Evolutionary conservation across 92 coral and sea anemone species (phyloP).

Genomic region (Zoanthus sansibaricus): DNA sequence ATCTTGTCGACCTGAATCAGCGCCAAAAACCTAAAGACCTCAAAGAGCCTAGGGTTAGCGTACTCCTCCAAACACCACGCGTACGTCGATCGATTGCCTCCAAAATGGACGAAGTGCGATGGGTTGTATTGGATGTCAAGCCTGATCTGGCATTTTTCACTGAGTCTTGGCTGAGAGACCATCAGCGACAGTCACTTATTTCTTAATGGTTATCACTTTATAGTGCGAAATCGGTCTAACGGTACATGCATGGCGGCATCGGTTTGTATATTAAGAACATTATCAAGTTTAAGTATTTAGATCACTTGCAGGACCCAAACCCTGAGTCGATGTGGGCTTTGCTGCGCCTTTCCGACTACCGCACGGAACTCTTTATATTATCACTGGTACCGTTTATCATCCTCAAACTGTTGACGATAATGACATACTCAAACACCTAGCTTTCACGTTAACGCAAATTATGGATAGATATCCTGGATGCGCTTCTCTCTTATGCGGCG

Average conservation of each 20-base stretch:
- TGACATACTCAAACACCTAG: too few relatives aligned
- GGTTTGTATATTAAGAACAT: not conserved
- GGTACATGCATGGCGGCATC: too few relatives aligned
- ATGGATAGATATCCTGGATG: too few relatives aligned
- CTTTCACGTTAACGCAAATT: too few relatives aligned
- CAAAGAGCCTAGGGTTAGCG: not conserved
- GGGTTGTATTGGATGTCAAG: slow-evolving; percentile 11
- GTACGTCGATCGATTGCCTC: not conserved
- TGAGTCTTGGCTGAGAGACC: slow-evolving; percentile 19
- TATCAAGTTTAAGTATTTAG: not conserved
- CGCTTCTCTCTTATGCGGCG: too few relatives aligned
- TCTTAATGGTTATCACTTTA: not conserved
- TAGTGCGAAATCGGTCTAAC: not conserved
- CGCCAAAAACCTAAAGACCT: not conserved
- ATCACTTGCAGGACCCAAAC: too few relatives aligned
- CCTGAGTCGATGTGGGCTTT: too few relatives aligned
- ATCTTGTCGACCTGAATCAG: not conserved
- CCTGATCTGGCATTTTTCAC: slow-evolving; percentile 9
- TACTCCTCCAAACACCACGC: too few relatives aligned
- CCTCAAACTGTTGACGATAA: too few relatives aligned
- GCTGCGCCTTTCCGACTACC: too few relatives aligned
- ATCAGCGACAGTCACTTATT: slow-evolving; percentile 4
- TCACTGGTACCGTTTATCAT: too few relatives aligned
- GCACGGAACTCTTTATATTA: too few relatives aligned
- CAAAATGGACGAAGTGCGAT: not conserved